phyloP scores from a whole-genome alignment of 2,113 vertebrate species.

The Jacana jacana region DNA sequence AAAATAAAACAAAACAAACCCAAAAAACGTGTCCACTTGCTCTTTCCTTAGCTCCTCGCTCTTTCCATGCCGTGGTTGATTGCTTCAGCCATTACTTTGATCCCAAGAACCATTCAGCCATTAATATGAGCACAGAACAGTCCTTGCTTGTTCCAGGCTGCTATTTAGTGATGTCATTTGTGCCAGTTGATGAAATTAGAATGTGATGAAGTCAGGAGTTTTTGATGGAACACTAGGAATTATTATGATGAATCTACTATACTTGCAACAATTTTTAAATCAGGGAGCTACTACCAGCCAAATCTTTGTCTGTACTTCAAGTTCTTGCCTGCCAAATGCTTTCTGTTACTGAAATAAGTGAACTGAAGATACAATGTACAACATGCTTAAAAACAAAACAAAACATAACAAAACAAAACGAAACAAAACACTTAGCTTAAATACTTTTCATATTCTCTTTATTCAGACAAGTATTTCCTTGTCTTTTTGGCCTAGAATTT shows the following conservation, averaged over 20 bases:
- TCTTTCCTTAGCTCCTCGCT: not conserved
- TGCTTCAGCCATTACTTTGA: not conserved
- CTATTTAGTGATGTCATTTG: not conserved
- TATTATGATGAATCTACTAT: not conserved
- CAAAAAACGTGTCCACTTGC: not conserved
- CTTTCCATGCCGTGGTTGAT: not conserved
- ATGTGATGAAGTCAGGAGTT: not conserved
- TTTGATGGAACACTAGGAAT: not conserved
- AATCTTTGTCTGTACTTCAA: not conserved
- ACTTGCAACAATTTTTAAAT: not conserved
- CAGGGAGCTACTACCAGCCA: not conserved
- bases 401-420: not conserved
- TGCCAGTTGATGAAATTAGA: not conserved
- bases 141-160: not conserved
- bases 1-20: too few relatives aligned
- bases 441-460: not conserved
- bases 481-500: not conserved
- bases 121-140: too few relatives aligned
- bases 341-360: not conserved
- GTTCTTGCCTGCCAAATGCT: not conserved
- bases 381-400: not conserved
- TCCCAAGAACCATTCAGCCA: rapidly evolving
- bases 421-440: not conserved
- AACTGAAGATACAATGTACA: not conserved
- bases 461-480: not conserved